A percentile compares a stretch with the other conserved stretches of the same genome.
Evolutionary conservation across 2,888 invertebrate genomes (phyloP).

Genomic region (Tipula helvola): DNA sequence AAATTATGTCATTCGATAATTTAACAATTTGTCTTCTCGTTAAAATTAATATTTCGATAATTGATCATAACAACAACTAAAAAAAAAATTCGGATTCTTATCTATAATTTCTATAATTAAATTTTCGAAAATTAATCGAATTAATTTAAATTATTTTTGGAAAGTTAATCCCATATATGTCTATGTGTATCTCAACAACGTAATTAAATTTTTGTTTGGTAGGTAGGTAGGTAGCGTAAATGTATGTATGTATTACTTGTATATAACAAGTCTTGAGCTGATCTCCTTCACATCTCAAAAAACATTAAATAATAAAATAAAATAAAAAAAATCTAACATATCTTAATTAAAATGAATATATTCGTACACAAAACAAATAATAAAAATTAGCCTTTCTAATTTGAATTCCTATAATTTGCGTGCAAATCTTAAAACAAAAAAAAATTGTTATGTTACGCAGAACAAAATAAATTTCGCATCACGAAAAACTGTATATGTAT

Average conservation of each 20-base stretch:
- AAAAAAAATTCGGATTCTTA: background rate
- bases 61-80: background rate
- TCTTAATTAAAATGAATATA: background rate
- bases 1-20: background rate
- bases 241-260: background rate
- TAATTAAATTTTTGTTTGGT: background rate
- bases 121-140: background rate
- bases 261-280: background rate
- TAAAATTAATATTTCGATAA: background rate
- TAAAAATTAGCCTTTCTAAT: background rate
- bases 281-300: background rate
- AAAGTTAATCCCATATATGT: background rate
- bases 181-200: background rate
- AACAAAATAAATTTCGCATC: background rate
- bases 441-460: background rate
- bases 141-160: slow-evolving; percentile 4
- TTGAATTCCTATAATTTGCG: background rate
- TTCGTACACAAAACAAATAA: background rate
- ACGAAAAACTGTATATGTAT: background rate
- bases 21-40: background rate
- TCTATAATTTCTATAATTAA: background rate
- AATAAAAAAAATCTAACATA: background rate
- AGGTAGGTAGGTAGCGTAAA: background rate
- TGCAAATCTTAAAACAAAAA: background rate
- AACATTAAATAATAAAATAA: background rate